Evolutionary conservation across 2,888 invertebrate species (phyloP), one percentile per base, ranked within the genome.

Genomic region (Eupithecia exiguata): DNA sequence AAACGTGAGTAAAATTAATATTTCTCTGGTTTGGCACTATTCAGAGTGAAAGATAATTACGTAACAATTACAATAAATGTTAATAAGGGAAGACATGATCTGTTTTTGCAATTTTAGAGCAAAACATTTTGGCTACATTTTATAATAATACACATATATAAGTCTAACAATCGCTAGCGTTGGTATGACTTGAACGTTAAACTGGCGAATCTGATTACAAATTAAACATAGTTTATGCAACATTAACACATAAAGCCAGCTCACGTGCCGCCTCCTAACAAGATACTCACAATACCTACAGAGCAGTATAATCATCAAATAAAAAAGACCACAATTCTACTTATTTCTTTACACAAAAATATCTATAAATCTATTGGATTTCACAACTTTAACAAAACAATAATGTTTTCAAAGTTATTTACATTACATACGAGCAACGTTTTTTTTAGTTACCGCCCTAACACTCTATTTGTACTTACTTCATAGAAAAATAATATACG

Each of bases 401-500:
- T 83, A 89, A 89, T 87, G 83, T 46, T 68, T 38, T 78, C 70
- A 70, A 72, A 40, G 69, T 75, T 78, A 84, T 86, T 80, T 92
- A 93, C 92, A 93, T 79, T 86, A 87, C 85, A 82, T 35, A 85
- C 85, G 83, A 85, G 84, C 87, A 86, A 86, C 85, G 82, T 81
- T 82, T 84, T 30, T n/a, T 81, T 82, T 84, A 85, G 80, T 83
- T 84, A 86, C 83, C 82, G 84, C 84, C 83, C 84, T 86, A 87
- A 86, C 86, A 86, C 83, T 87, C 83, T 89, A 89, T 93, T 93
- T 93, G 93, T 93, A 93, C 93, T 93, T 91, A 92, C 91, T 91
- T 89, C 88, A 91, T 93, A 93, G 86, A 93, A 93, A 94, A 93
- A 94, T 93, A 93, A 66, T 91, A 89, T 91, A 92, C 91, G 90